A percentile compares a stretch with the other conserved stretches of the same genome.
Evolutionary conservation across 2,113 vertebrate species (phyloP).

Genomic region (Zosterops borbonicus): DNA sequence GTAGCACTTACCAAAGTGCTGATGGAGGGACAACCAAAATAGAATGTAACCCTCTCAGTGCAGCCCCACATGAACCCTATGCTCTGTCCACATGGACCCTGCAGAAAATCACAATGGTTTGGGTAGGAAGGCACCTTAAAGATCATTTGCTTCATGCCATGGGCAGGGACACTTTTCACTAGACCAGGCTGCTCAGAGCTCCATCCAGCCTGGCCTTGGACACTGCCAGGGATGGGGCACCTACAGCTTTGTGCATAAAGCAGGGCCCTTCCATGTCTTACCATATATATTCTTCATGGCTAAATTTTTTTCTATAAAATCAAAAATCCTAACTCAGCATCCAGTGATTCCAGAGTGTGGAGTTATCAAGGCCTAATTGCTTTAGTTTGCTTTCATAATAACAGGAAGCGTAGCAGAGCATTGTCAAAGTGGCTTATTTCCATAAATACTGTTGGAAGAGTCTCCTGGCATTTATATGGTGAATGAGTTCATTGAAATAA

Average conservation of each 20-base stretch:
- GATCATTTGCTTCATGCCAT: neutral
- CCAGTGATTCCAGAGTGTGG: neutral
- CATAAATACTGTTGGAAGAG: neutral
- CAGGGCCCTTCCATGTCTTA: neutral
- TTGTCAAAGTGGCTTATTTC: neutral
- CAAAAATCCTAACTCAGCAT: neutral
- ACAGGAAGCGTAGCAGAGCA: neutral
- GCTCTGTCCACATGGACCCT: neutral
- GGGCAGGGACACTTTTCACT: neutral
- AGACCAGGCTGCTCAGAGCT: neutral
- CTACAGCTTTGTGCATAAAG: neutral
- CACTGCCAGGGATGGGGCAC: neutral
- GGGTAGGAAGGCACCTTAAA: neutral
- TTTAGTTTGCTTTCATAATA: neutral
- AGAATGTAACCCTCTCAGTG: neutral
- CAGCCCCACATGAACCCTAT: neutral
- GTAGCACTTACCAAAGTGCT: neutral
- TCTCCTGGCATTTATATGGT: neutral
- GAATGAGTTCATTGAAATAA: slow-evolving; percentile 6
- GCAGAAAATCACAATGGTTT: neutral
- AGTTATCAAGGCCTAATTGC: neutral
- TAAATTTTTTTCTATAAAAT: neutral
- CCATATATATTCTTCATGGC: accelerated
- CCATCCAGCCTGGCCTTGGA: neutral
- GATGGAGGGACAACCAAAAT: neutral